A percentile compares a stretch with the other conserved stretches of the same genome.
These are phyloP conservation scores for Palythoa grandiflora DNA, from an alignment of 92 coral and sea anemone genomes.

Conservation along the genomic window DNA sequence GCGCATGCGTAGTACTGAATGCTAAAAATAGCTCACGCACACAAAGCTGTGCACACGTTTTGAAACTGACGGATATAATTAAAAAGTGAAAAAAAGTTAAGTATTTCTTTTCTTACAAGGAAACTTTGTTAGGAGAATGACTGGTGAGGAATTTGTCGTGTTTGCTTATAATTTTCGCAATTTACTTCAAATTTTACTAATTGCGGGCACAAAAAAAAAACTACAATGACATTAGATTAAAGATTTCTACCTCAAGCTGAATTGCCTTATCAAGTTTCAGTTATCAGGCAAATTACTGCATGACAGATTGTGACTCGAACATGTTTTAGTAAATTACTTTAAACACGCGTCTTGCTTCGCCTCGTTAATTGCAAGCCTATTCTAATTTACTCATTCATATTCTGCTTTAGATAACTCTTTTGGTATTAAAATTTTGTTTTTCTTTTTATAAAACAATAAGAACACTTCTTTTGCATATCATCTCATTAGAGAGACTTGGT, in stretches of 20 bases:
- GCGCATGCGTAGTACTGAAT: too few relatives aligned
- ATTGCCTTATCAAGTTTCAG: background rate
- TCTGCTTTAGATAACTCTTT: background rate
- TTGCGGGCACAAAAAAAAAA: background rate
- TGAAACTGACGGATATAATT: too few relatives aligned
- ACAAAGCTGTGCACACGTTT: too few relatives aligned
- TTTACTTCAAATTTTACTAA: background rate
- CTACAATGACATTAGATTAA: background rate
- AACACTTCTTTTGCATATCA: conserved; percentile 10
- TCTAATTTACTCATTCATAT: background rate
- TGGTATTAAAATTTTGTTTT: conserved; percentile 29
- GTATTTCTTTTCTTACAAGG: too few relatives aligned
- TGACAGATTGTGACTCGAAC: background rate
- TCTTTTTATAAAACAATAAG: background rate
- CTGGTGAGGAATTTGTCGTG: background rate
- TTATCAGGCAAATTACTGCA: conserved; percentile 38
- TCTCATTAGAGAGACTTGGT: conserved; percentile 1
- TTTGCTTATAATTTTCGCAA: background rate
- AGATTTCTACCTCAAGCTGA: background rate
- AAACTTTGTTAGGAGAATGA: too few relatives aligned
- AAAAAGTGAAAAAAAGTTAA: too few relatives aligned
- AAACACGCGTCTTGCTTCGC: background rate
- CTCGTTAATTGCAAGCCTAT: background rate
- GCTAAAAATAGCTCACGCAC: too few relatives aligned
- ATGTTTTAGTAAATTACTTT: background rate